Evolutionary conservation across 2,797 vertebrate genomes (phyloP).

Genomic region (Oryzias sinensis): DNA sequence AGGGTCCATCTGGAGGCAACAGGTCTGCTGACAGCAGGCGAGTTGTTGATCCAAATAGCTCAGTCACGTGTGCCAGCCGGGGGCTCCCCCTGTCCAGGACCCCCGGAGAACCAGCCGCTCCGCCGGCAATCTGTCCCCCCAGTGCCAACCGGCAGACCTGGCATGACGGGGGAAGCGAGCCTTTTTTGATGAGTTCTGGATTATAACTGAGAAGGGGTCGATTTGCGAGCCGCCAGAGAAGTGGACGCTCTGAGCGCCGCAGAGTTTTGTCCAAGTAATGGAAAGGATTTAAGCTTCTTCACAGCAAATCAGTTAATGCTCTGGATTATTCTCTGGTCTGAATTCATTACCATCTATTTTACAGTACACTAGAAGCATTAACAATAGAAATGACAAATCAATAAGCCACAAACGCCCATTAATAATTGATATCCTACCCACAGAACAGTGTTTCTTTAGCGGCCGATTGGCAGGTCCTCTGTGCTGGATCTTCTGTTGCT

Average conservation of each 20-base stretch:
- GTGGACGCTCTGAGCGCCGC: slow-evolving; percentile 28
- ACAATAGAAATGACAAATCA: slow-evolving; percentile 48
- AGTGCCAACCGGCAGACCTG: slow-evolving; percentile 32
- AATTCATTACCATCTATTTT: slow-evolving; percentile 60
- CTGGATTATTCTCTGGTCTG: slow-evolving; percentile 40
- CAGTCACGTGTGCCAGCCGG: slow-evolving; percentile 38
- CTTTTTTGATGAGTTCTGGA: slow-evolving; percentile 34
- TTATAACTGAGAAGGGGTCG: slow-evolving; percentile 47
- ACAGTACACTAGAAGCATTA: slow-evolving; percentile 24
- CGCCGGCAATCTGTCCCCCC: slow-evolving; percentile 61
- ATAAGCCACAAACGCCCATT: slow-evolving; percentile 42
- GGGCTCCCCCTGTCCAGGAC: slow-evolving; percentile 46
- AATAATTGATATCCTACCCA: slow-evolving; percentile 61
- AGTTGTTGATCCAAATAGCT: slow-evolving; percentile 52
- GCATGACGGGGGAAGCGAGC: slow-evolving; percentile 20
- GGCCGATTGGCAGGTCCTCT: slow-evolving; percentile 65
- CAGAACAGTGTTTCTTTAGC: slow-evolving; percentile 51
- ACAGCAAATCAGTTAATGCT: slow-evolving; percentile 55
- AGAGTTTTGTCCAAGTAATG: slow-evolving; percentile 36
- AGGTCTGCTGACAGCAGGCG: slow-evolving; percentile 75
- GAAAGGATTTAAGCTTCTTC: slow-evolving; percentile 51
- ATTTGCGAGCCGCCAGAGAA: slow-evolving; percentile 41
- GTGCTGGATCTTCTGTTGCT: slow-evolving; percentile 40
- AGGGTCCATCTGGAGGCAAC: slow-evolving; percentile 77
- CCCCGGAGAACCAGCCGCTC: slow-evolving; percentile 37